Evolutionary conservation across 2,888 invertebrate species (phyloP), one percentile per base, ranked within the genome.

Genomic region (Sycophila texana): DNA sequence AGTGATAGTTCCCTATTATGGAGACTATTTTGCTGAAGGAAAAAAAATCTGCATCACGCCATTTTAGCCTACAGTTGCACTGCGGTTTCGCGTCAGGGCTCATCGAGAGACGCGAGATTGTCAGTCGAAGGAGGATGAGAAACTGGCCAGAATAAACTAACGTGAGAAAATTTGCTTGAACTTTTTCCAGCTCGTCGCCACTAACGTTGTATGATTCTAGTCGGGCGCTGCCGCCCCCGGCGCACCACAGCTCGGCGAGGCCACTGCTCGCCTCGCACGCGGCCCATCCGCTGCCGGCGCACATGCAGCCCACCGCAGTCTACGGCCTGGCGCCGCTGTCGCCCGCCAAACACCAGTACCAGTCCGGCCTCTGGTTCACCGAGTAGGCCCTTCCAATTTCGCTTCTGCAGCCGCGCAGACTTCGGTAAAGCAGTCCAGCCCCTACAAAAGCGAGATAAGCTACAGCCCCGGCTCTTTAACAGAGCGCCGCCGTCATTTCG

Each of bases 181-280:
- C 87, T 87, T 39, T 88, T 90, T 90, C 81, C 88, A 90, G 90
- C 88, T 90, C 90, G 86, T 89, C 90, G 84, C 89, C 89, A 87
- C 86, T 89, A 88, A 90, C 89, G 87, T 89, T 90, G 84, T 88
- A 88, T 87, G 89, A 89, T 91, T 91, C 87, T 90, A 92, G 92
- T 88, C 92, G 94, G 84, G 93, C 93, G 82, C 91, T 96, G 58
- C 96, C 96, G 67, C 96, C 97, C 13, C 95, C 95, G 68, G 96
- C 97, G 22, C 97, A 96, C 91, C 96, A 96, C 92, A 94, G 94
- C 85, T 94, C 94, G 86, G 95, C 95, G 72, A 91, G 94, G 87
- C 93, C 93, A 73, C 92, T 94, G 85, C 89, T 94, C 89, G 92
- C 93, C 67, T 92, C 93, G 83, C 93, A 95, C 91, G 93, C 95